Evolutionary conservation across 1,140 invertebrate genomes (phyloP).

Genomic region (Oscheius sp.): DNA sequence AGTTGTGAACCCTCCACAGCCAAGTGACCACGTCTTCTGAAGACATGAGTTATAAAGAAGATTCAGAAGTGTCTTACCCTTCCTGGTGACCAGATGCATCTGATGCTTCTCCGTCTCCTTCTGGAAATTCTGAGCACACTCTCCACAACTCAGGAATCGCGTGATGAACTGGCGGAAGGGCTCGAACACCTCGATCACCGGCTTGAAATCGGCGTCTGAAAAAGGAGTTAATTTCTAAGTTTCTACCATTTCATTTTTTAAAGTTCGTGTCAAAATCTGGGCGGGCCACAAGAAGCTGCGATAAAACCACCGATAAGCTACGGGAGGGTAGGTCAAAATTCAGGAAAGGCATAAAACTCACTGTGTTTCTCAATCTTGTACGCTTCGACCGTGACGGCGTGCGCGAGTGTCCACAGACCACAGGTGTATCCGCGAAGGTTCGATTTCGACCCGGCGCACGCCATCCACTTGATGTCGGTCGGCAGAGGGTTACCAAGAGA

Average conservation of each 20-base stretch:
- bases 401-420: constrained; percentile 89
- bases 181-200: constrained; percentile 68
- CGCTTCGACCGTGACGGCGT: constrained; percentile 79
- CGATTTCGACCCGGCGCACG: constrained; percentile 76
- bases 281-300: too few relatives aligned
- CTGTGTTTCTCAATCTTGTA: constrained; percentile 66
- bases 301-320: too few relatives aligned
- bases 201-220: constrained; percentile 55
- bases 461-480: constrained; percentile 56
- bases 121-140: constrained; percentile 83
- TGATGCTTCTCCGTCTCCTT: constrained; percentile 70
- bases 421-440: constrained; percentile 83
- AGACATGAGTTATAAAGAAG: constrained; percentile 69
- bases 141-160: constrained; percentile 87
- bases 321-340: neutral
- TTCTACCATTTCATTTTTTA: too few relatives aligned
- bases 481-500: constrained; percentile 47
- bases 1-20: constrained; percentile 92
- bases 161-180: constrained; percentile 84
- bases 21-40: constrained; percentile 79
- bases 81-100: constrained; percentile 64
- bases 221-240: too few relatives aligned
- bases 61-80: constrained; percentile 42
- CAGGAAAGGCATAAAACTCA: constrained; percentile 43
- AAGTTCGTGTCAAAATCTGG: too few relatives aligned